A percentile compares a stretch with the other conserved stretches of the same genome.
Conservation (phyloP, 2,888 invertebrate species). For the Emmelina monodactyla region DNA sequence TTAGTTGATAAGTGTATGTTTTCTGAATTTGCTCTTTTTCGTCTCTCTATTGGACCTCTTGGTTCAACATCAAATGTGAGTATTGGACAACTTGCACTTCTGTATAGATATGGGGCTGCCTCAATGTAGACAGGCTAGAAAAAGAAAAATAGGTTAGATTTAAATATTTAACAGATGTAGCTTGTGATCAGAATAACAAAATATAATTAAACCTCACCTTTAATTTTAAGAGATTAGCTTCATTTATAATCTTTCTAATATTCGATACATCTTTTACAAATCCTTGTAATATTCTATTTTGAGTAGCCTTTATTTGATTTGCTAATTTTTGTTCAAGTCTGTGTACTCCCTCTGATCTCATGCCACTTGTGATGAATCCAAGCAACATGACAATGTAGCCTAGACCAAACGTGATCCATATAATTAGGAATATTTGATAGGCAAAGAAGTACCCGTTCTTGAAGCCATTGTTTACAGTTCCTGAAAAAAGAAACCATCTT, state of each 20-base stretch:
- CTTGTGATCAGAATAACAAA: too few species aligned
- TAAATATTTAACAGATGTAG: too few species aligned
- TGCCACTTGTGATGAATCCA: constrained; percentile 81
- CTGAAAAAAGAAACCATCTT: constrained; percentile 26
- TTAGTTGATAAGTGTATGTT: constrained; percentile 57
- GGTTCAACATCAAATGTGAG: constrained; percentile 70
- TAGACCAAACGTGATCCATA: constrained; percentile 92
- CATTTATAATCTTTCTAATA: constrained; percentile 78
- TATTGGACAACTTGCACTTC: constrained; percentile 77
- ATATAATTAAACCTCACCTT: too few species aligned
- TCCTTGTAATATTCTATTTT: constrained; percentile 78
- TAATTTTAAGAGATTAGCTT: constrained; percentile 81
- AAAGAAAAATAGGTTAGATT: not conserved
- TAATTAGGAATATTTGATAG: constrained; percentile 82
- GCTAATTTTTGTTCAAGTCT: constrained; percentile 80
- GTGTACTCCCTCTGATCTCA: constrained; percentile 77
- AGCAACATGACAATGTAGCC: constrained; percentile 92
- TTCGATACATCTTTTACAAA: constrained; percentile 78
- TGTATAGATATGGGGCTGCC: constrained; percentile 46
- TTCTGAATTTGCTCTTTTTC: constrained; percentile 72
- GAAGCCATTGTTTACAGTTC: constrained; percentile 55
- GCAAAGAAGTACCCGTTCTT: constrained; percentile 70
- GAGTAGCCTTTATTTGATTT: constrained; percentile 78
- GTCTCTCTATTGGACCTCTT: constrained; percentile 49
- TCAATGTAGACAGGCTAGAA: constrained; percentile 80